Evolutionary conservation across 2,888 invertebrate genomes (phyloP).

Genomic region (Clitarchus hookeri): DNA sequence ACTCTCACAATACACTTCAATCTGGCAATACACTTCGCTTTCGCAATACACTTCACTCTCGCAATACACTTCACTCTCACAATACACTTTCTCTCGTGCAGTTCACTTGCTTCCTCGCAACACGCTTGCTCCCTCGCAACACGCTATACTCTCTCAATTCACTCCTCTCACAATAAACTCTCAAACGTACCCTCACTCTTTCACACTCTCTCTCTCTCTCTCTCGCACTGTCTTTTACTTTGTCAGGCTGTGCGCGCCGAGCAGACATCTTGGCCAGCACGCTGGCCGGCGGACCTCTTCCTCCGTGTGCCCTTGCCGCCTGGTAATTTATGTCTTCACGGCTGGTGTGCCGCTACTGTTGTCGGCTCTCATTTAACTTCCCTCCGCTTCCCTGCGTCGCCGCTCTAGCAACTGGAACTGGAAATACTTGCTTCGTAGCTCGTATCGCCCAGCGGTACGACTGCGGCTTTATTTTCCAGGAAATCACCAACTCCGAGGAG

Average conservation of each 20-base stretch:
- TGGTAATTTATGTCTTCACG: constrained; percentile 26
- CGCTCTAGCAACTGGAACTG: neutral
- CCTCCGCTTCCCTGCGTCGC: neutral
- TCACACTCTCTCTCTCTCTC: neutral
- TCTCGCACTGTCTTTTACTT: neutral
- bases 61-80: too few relatives aligned
- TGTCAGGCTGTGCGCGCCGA: neutral
- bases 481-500: too few relatives aligned
- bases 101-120: too few relatives aligned
- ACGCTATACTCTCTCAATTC: too few relatives aligned
- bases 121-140: too few relatives aligned
- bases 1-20: too few relatives aligned
- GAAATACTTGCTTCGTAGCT: neutral
- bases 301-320: neutral
- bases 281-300: neutral
- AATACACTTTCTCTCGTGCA: too few relatives aligned
- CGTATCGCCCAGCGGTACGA: neutral
- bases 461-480: neutral
- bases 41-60: too few relatives aligned
- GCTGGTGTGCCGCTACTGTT: constrained; percentile 25
- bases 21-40: too few relatives aligned
- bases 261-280: too few relatives aligned
- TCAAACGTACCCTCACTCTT: neutral
- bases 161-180: too few relatives aligned
- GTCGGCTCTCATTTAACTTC: constrained; percentile 19